Percentiles rank a stretch among this genome's conserved stretches.
Evolutionary conservation across 2,888 invertebrate genomes (phyloP).

Genomic region (Spodoptera picta): DNA sequence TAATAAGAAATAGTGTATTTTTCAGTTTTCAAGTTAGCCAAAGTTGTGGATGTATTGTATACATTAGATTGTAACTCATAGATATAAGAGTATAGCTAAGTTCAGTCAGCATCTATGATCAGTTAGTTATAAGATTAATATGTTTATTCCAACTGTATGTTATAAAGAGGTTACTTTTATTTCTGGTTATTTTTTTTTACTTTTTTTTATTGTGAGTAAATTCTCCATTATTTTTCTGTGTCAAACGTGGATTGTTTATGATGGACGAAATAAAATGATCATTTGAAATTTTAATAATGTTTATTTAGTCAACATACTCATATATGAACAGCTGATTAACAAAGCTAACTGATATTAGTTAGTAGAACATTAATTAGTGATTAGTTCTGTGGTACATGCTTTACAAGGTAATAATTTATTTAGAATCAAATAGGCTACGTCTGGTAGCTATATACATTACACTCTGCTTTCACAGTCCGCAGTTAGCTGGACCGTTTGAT

Average conservation of each 20-base stretch:
- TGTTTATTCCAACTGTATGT: conserved; percentile 48
- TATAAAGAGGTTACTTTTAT: conserved; percentile 48
- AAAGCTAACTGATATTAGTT: conserved; percentile 3
- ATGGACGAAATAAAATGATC: conserved; percentile 62
- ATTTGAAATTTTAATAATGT: conserved; percentile 66
- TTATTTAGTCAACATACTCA: conserved; percentile 79
- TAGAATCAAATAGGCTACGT: not conserved
- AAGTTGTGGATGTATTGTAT: conserved; percentile 43
- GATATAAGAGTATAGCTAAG: conserved; percentile 41
- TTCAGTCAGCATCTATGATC: conserved; percentile 53
- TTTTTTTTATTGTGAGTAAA: conserved; percentile 31
- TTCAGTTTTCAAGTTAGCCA: conserved; percentile 37
- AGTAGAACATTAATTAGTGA: not conserved
- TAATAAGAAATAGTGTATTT: conserved; percentile 13
- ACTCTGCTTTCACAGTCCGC: not conserved
- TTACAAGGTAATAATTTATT: not conserved
- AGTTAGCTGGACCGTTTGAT: too few relatives aligned
- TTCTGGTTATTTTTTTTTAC: conserved; percentile 40
- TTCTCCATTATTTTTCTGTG: conserved; percentile 38
- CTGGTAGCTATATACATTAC: not conserved
- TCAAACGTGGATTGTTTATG: conserved; percentile 54
- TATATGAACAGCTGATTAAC: conserved; percentile 48
- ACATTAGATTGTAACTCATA: conserved; percentile 23
- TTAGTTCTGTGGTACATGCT: conserved; percentile 1
- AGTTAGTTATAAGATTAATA: conserved; percentile 41